Base-by-base conservation (phyloP, 1,140 invertebrate genomes). In the Drosophila busckii region DNA sequence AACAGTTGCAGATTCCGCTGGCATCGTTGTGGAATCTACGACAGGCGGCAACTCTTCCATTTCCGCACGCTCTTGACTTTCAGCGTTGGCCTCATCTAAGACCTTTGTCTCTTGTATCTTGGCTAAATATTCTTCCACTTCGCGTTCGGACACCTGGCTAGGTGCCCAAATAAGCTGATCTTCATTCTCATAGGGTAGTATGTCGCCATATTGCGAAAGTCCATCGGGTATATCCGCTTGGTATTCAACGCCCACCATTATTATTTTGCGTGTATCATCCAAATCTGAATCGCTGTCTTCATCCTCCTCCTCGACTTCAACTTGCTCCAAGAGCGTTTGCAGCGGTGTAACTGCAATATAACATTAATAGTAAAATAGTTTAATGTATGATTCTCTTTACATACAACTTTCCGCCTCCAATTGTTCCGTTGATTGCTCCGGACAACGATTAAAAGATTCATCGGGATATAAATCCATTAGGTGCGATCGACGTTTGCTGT, bases 141-240 rank as follows among this genome's bases (percentile, higher is more conserved):
- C 90, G 37, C 91, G 89, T 78, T 95, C 93, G 13, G 91, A 90
- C 32, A 97, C 89, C 59, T 91, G 90, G 68, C 89, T 90, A 1
- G 97, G 97, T 88, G 97, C 94, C 97, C 97, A 99, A 1, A 98
- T 88, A 46, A 98, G 89, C 88, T 97, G 95, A 86, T 98, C 97
- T 88, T 98, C 96, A 89, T 98, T 98, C 89, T 98, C 96, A 88
- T 98, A 98, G 0, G 96, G 96, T 58, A 95, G 89, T 2, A 94
- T 94, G 89, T 97, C 96, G 83, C 96, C 97, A 89, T 98, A 98
- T 80, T 92, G 93, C 78, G 93, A 94, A 2, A 98, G 88, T 10
- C 95, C 96, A 87, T 97, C 95, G 1, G 97, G 97, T 76, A 99
- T 96, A 46, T 91, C 91, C 9, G 97, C 97, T 89, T 99, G 97